Evolutionary conservation across 2,888 invertebrate species (phyloP).

Genomic region (Tenthredo mesomela): DNA sequence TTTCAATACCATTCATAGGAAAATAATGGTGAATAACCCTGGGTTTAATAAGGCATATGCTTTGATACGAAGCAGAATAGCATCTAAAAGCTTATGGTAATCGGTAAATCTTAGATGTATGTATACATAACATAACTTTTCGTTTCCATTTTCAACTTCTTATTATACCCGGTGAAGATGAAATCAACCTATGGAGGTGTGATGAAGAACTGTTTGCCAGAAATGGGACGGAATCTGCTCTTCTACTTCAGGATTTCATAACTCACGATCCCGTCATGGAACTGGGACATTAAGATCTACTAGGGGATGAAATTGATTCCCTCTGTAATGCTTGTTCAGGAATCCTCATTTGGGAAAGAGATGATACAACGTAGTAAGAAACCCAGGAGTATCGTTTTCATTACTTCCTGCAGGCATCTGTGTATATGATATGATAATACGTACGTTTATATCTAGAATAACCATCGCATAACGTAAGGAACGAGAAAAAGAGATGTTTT

Average conservation of each 20-base stretch:
- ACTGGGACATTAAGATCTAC: slow-evolving; percentile 1
- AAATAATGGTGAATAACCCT: background rate
- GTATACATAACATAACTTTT: background rate
- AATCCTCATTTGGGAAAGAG: background rate
- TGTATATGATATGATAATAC: background rate
- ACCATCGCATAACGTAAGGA: background rate
- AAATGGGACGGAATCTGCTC: background rate
- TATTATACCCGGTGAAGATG: background rate
- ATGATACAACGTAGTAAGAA: background rate
- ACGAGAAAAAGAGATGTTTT: background rate
- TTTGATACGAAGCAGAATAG: background rate
- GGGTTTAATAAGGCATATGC: background rate
- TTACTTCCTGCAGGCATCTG: background rate
- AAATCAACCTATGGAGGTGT: background rate
- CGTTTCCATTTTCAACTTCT: background rate
- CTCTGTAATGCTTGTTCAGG: background rate
- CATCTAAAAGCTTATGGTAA: background rate
- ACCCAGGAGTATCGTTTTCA: background rate
- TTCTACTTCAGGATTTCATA: background rate
- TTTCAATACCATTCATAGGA: background rate
- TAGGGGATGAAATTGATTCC: slow-evolving; percentile 5
- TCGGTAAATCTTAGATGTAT: background rate
- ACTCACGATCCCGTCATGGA: background rate
- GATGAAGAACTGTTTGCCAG: background rate
- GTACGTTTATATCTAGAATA: background rate